Conservation (phyloP, 2,113 vertebrate genomes). For the Laterallus jamaicensis region DNA sequence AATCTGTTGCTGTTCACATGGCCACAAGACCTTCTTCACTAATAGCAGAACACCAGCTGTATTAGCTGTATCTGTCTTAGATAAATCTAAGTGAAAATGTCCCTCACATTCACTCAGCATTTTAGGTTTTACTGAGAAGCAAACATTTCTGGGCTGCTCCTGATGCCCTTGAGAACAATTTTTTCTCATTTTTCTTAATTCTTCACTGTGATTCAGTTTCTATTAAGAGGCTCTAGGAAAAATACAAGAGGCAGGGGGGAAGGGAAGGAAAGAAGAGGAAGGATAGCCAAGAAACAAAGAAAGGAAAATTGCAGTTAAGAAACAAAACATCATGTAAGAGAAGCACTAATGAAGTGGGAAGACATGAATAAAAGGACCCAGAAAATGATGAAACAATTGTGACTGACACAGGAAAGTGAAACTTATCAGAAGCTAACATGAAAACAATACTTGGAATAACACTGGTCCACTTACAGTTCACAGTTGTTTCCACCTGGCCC, state of each 20-base stretch:
- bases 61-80: not conserved
- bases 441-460: not conserved
- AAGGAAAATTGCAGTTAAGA: not conserved
- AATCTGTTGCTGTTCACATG: not conserved
- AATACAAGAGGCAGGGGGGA: not conserved
- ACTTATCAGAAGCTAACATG: not conserved
- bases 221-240: not conserved
- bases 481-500: not conserved
- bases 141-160: not conserved
- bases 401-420: not conserved
- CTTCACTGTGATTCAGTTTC: not conserved
- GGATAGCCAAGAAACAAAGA: not conserved
- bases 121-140: not conserved
- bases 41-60: not conserved
- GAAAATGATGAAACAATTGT: not conserved
- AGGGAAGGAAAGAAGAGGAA: not conserved
- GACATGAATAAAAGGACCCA: not conserved
- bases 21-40: not conserved
- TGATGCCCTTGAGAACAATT: not conserved
- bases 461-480: not conserved
- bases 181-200: conserved; percentile 37
- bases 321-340: not conserved
- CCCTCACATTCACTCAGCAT: not conserved
- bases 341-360: not conserved
- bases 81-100: conserved; percentile 21